Base-by-base conservation (phyloP, 2,888 invertebrate species). In the Lepeophtheirus nordmannii region DNA sequence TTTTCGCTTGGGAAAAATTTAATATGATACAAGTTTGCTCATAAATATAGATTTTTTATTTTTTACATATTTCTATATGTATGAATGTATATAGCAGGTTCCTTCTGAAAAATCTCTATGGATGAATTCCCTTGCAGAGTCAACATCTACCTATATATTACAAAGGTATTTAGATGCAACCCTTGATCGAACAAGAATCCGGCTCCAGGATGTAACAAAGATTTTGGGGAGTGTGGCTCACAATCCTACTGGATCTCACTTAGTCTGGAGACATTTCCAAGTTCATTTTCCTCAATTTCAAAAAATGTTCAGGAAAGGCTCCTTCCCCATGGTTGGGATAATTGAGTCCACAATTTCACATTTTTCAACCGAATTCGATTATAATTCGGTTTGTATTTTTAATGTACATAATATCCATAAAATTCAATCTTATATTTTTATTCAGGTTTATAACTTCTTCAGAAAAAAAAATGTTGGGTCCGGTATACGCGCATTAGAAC, bases 141-240 rank as follows among this genome's bases (percentile, higher is more conserved):
- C 86, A 0, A 77, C 80, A 0, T 85, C 88, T 74, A 85, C 86
- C 39, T 89, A 89, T 89, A 79, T 89, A 30, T 79, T 89, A 53
- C 85, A 86, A 74, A 86, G 86, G 74, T 85, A 87, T 77, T 80
- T 89, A 62, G 80, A 85, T 62, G 82, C 85, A 68, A 83, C 85
- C 0, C 77, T 87, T 41, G 82, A 87, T 67, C 81, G 84, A 71
- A 81, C 82, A 58, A 80, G 82, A 71, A 80, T 89, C 22, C 80
- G 82, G 71, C 81, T 83, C 0, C 82, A 84, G 69, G 84, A 87
- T 70, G 84, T 88, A 0, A 82, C 83, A 57, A 75, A 81, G 0
- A 87, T 89, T 0, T 76, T 89, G 59, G 80, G 80, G 0, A 82
- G 84, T 0, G 85, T 89, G 0, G 85, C 87, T 1, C 72, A 73